Evolutionary conservation across 30 jellyfish, hydroid and myxozoan species (phyloP).

Genomic region (Chironex yamaguchii): DNA sequence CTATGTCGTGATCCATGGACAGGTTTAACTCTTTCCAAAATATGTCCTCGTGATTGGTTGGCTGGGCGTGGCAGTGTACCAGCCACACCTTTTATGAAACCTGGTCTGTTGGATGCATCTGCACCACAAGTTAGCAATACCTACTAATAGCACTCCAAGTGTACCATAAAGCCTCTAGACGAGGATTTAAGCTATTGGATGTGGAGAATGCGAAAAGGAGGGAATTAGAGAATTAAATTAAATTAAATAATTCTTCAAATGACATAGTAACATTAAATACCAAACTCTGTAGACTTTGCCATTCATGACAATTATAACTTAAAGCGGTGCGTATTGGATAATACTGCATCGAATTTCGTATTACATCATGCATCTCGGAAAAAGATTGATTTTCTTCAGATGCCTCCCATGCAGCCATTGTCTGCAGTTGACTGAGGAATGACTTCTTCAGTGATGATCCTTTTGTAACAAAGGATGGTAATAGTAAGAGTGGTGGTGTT

Average conservation of each 20-base stretch:
- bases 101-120: conserved; percentile 85
- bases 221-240: conserved; percentile 79
- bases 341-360: no score
- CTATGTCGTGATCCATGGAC: conserved; percentile 74
- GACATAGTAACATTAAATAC: neutral
- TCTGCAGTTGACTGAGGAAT: no score
- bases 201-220: conserved; percentile 98
- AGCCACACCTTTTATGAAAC: conserved; percentile 96
- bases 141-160: conserved; percentile 93
- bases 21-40: conserved; percentile 79
- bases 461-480: no score
- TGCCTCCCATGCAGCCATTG: no score
- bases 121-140: conserved; percentile 94
- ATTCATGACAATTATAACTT: no score
- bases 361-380: no score
- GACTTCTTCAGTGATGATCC: no score
- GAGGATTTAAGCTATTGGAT: conserved; percentile 95
- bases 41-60: conserved; percentile 94
- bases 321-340: no score
- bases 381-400: no score
- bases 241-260: conserved; percentile 78
- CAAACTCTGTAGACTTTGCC: no score
- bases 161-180: conserved; percentile 92
- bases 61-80: conserved; percentile 97
- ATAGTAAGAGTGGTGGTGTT: no score